phyloP scores from a whole-genome alignment of 2,113 vertebrate species.

The Sardina pilchardus region DNA sequence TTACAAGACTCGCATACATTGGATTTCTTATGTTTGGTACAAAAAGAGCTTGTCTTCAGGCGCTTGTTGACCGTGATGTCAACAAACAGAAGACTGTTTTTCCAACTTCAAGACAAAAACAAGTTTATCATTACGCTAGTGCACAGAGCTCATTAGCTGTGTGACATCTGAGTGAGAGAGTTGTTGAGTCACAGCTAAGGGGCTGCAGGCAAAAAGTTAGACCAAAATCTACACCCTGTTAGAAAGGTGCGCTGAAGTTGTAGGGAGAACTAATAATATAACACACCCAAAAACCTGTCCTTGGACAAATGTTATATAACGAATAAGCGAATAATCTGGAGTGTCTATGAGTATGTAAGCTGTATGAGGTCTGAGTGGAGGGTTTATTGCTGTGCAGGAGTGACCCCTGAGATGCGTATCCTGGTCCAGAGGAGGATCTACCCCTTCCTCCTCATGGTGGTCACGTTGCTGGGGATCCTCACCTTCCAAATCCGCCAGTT shows the following conservation, averaged over 20 bases:
- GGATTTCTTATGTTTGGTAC: no score
- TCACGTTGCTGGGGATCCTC: constrained; percentile 90
- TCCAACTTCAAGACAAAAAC: no score
- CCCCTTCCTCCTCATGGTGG: constrained; percentile 95
- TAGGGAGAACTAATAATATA: neutral
- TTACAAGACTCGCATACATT: no score
- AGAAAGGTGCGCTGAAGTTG: neutral
- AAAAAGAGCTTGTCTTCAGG: no score
- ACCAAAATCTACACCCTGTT: neutral
- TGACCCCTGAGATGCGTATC: constrained; percentile 90
- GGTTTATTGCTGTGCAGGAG: neutral
- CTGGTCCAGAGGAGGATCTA: constrained; percentile 96
- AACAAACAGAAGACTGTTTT: no score
- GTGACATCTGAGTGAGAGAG: no score
- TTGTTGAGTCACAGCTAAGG: neutral
- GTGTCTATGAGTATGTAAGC: neutral
- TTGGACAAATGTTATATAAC: neutral
- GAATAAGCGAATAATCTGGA: neutral
- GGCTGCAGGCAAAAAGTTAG: no score
- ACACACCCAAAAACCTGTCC: neutral
- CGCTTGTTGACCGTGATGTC: no score
- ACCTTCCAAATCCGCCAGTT: constrained; percentile 99
- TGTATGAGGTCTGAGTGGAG: neutral
- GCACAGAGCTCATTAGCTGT: no score
- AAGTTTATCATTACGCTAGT: no score